Evolutionary conservation across 2,113 vertebrate species (phyloP).

Genomic region (Pseudorhombus dupliciocellatus): DNA sequence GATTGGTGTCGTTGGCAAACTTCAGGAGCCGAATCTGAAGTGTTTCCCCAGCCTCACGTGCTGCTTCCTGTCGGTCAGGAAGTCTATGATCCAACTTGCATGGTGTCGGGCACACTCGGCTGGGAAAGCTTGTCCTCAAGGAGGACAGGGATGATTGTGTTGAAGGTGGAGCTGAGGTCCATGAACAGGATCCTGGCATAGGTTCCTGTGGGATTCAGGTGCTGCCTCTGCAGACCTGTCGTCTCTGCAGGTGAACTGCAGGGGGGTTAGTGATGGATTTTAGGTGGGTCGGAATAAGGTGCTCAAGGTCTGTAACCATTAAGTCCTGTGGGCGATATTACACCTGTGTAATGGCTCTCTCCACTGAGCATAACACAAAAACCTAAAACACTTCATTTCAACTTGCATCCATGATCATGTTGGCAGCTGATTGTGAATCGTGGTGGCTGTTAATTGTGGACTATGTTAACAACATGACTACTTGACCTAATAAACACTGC

Average conservation of each 20-base stretch:
- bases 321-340: not conserved
- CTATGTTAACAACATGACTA: no score
- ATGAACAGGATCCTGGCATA: not conserved
- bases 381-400: no score
- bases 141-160: not conserved
- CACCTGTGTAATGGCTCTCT: no score
- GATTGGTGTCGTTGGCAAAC: no score
- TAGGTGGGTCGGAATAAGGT: not conserved
- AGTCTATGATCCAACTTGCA: not conserved
- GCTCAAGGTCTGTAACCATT: not conserved
- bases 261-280: not conserved
- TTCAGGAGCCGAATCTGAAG: no score
- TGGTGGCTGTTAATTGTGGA: no score
- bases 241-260: not conserved
- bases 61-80: not conserved
- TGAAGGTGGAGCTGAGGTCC: not conserved
- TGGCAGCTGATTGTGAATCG: no score
- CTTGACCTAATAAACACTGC: no score
- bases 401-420: no score
- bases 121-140: not conserved
- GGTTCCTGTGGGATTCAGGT: not conserved
- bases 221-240: not conserved
- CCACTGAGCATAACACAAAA: no score
- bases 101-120: not conserved
- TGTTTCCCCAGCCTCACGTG: no score